Evolutionary conservation across 2,113 vertebrate genomes (phyloP).

Genomic region (Tupaia tana): DNA sequence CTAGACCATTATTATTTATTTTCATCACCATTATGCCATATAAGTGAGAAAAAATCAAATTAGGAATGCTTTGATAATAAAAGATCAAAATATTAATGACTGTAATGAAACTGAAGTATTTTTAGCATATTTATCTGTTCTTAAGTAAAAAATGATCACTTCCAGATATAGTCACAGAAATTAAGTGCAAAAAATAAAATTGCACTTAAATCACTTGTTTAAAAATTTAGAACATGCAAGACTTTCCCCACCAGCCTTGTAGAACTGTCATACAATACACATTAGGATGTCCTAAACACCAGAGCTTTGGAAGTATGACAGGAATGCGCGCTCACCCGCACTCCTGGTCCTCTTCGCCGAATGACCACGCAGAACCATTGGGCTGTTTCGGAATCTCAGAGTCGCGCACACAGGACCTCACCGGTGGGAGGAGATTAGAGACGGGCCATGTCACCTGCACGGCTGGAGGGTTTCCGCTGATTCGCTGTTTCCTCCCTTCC

Average conservation of each 20-base stretch:
- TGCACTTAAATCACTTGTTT: not conserved
- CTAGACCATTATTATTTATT: not conserved
- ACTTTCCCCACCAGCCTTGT: not conserved
- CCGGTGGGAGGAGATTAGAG: not conserved
- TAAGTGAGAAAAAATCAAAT: constrained; percentile 1
- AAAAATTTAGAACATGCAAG: not conserved
- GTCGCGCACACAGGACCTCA: not conserved
- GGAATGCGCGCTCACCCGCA: not conserved
- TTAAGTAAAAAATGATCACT: not conserved
- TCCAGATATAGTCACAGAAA: not conserved
- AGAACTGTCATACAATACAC: not conserved
- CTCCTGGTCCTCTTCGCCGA: not conserved
- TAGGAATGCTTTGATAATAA: not conserved
- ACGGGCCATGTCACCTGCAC: rapidly evolving
- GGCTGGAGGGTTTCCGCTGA: not conserved
- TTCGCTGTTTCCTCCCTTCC: not conserved
- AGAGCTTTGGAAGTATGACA: not conserved
- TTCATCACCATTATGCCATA: not conserved
- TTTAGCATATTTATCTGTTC: not conserved
- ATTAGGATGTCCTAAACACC: not conserved
- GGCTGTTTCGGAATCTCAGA: not conserved
- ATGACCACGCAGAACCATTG: not conserved
- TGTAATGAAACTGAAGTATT: not conserved
- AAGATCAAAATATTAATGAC: not conserved
- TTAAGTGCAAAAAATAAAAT: not conserved